phyloP scores from a whole-genome alignment of 2,888 invertebrate genomes.

The Pterobdella sp. region DNA sequence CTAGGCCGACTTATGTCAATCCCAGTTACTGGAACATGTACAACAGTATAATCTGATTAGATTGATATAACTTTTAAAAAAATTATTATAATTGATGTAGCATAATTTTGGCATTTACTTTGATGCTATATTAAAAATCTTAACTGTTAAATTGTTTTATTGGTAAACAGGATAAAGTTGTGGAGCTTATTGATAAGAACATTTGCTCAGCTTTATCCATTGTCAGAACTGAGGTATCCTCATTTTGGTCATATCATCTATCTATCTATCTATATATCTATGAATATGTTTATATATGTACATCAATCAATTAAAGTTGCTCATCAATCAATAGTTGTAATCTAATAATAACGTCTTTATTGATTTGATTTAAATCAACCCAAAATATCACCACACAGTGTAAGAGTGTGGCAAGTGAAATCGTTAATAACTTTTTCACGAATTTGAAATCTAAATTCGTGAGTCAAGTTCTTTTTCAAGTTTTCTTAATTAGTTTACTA shows the following conservation, averaged over 20 bases:
- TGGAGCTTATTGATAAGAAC: conserved; percentile 28
- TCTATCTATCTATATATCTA: not conserved
- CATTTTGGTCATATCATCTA: too few species aligned
- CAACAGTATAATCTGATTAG: too few species aligned
- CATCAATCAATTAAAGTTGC: not conserved
- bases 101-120: not conserved
- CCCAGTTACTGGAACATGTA: too few species aligned
- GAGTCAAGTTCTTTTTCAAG: not conserved
- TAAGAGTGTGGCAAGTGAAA: conserved; percentile 30
- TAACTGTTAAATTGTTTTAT: not conserved
- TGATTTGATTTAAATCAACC: not conserved
- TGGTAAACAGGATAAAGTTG: conserved; percentile 29
- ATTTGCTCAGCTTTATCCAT: conserved; percentile 27
- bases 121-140: not conserved
- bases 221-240: conserved; percentile 15
- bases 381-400: conserved; percentile 35
- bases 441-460: conserved; percentile 2
- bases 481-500: not conserved
- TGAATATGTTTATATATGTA: not conserved
- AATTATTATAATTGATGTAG: not conserved
- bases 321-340: conserved; percentile 12
- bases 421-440: conserved; percentile 33
- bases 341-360: not conserved
- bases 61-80: not conserved
- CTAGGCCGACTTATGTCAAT: too few species aligned